These are phyloP conservation scores for Rhea americana DNA, from an alignment of 2,113 vertebrate species.

Conservation along the genomic window DNA sequence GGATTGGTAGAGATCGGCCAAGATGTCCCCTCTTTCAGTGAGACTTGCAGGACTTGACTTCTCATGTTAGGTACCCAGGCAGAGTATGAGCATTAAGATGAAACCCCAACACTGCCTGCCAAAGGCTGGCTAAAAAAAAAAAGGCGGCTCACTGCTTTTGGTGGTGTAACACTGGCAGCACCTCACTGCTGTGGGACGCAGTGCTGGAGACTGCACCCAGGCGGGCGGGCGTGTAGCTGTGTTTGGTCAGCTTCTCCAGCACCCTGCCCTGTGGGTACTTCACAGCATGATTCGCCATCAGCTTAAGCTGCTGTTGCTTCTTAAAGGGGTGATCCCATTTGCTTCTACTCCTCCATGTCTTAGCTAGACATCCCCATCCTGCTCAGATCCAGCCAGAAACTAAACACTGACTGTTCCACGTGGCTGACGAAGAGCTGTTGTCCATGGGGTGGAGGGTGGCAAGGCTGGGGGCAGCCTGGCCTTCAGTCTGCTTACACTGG, in stretches of 20 bases:
- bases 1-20: neutral
- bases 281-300: rapidly evolving
- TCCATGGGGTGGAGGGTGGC: neutral
- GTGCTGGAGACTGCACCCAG: no score
- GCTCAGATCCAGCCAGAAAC: neutral
- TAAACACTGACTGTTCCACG: neutral
- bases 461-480: neutral
- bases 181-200: no score
- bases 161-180: no score
- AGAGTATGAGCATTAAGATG: neutral
- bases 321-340: neutral
- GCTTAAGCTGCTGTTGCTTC: neutral
- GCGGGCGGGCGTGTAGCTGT: no score
- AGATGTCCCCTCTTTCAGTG: neutral
- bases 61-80: neutral
- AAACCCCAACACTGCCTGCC: neutral
- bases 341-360: neutral
- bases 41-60: neutral
- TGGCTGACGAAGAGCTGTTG: neutral
- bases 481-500: neutral
- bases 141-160: no score
- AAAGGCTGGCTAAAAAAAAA: no score
- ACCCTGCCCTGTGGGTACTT: neutral
- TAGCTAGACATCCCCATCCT: neutral
- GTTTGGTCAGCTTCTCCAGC: no score